Evolutionary conservation across 2,797 vertebrate species (phyloP), one percentile per base, ranked within the genome.

Genomic region (Phylloscopus collybita): DNA sequence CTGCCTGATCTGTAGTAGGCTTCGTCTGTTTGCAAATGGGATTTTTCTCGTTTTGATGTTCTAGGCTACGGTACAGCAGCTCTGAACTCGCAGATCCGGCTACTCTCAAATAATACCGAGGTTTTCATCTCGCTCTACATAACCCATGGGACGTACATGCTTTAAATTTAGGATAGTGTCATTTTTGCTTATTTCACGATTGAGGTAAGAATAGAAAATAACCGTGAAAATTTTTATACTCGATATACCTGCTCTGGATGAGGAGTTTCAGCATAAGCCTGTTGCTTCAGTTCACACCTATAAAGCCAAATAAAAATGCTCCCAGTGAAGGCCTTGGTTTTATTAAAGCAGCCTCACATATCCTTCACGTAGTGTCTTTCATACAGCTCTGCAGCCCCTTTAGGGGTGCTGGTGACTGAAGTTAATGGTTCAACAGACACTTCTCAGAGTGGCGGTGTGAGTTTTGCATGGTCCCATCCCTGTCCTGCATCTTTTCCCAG

Each of bases 401-500:
- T 57, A 30, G 22, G 10, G 20, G 17, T 6, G 8, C 19, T 44
- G 40, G 3, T 2, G 11, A 6, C 14, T 32, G 60, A 51, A 50
- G 22, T 29, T 50, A 15, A 8, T 30, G 21, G 30, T 53, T 56
- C 38, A 44, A 19, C 36, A 65, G 26, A 19, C 21, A 1, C 51
- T 60, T 84, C 32, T 30, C 1, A 0, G 40, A 20, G 36, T 45
- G 45, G 6, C n/a, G 47, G 27, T 49, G 11, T 44, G 25, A 34
- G 9, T 14, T 74, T 62, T 47, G 9, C 0, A 0, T 27, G 32
- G 26, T 38, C 45, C 34, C 9, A 6, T 85, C 18, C 34, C 40
- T 0, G 0, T 49, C 36, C 44, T 49, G 2, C 7, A 2, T 69
- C 30, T 59, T 50, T 30, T 78, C 34, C 32, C 32, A 34, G 40